Conservation (phyloP, 2,113 vertebrate genomes). For the Dipodomys stephensi region DNA sequence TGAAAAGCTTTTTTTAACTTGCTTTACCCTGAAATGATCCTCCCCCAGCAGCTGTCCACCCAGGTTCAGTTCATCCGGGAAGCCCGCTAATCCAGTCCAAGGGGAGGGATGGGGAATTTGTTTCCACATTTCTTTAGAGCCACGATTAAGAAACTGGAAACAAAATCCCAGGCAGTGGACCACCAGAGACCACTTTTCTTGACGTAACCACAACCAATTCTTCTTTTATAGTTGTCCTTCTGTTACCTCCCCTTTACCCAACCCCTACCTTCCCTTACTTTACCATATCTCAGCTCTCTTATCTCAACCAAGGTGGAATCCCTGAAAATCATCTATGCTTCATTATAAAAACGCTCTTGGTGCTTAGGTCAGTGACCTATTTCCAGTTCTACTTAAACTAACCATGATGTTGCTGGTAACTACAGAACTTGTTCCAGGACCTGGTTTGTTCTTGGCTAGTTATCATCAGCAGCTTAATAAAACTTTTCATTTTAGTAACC, state of each 20-base stretch:
- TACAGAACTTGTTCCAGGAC: background rate
- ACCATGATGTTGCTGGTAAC: background rate
- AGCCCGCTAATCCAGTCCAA: constrained; percentile 31
- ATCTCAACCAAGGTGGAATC: background rate
- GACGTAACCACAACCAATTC: background rate
- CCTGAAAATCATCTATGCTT: background rate
- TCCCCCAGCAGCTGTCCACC: constrained; percentile 23
- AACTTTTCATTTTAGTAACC: background rate
- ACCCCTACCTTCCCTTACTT: background rate
- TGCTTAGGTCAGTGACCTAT: background rate
- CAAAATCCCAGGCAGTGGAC: no score
- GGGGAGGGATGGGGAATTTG: background rate
- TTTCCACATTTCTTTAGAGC: background rate
- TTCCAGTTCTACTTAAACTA: background rate
- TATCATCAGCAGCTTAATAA: background rate
- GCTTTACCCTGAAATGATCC: constrained; percentile 16
- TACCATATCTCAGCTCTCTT: background rate
- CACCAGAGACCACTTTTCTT: no score
- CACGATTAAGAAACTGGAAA: constrained; percentile 45
- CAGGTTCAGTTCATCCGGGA: constrained; percentile 30
- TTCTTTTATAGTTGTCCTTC: background rate
- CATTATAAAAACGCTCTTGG: background rate
- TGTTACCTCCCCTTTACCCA: background rate
- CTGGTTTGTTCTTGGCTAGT: background rate
- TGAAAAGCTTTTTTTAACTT: constrained; percentile 72